Percentiles rank a stretch among this genome's conserved stretches.
phyloP scores from a whole-genome alignment of 1,140 invertebrate genomes.

The Ooceraea biroi region DNA sequence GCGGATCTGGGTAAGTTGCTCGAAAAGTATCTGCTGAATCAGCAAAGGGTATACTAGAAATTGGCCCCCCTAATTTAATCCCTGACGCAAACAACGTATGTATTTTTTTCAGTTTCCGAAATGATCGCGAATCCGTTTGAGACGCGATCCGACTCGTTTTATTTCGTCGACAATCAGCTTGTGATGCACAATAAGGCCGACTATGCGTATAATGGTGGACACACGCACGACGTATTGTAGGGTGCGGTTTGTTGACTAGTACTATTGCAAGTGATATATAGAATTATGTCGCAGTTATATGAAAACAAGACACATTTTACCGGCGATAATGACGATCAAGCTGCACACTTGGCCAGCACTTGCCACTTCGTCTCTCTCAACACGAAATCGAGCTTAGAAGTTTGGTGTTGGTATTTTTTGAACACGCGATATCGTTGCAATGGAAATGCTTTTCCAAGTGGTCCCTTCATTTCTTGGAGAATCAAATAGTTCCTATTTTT shows the following conservation, averaged over 20 bases:
- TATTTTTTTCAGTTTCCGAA: conserved; percentile 93
- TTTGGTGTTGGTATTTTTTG: conserved; percentile 37
- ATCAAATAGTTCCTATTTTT: conserved; percentile 55
- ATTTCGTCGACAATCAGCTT: conserved; percentile 98
- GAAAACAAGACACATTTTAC: conserved; percentile 76
- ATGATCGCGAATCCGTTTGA: conserved; percentile 99
- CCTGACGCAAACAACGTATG: not conserved
- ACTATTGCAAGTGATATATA: conserved; percentile 58
- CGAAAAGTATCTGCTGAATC: not conserved
- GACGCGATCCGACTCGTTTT: conserved; percentile 99
- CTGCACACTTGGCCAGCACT: conserved; percentile 58
- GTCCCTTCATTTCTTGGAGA: conserved; percentile 21
- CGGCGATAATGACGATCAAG: conserved; percentile 59
- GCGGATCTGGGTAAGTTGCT: conserved; percentile 92
- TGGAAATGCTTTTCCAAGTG: conserved; percentile 13
- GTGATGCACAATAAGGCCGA: conserved; percentile 99
- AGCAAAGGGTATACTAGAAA: not conserved
- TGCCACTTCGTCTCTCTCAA: conserved; percentile 63
- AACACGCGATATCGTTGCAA: conserved; percentile 47
- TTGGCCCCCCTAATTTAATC: not conserved
- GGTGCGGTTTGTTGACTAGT: conserved; percentile 62
- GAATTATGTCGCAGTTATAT: conserved; percentile 64
- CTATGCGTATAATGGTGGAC: conserved; percentile 96
- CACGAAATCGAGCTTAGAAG: conserved; percentile 63
- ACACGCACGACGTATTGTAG: conserved; percentile 77